A percentile compares a stretch with the other conserved stretches of the same genome.
Evolutionary conservation across 2,888 invertebrate genomes (phyloP).

Genomic region (Hipparchia semele): DNA sequence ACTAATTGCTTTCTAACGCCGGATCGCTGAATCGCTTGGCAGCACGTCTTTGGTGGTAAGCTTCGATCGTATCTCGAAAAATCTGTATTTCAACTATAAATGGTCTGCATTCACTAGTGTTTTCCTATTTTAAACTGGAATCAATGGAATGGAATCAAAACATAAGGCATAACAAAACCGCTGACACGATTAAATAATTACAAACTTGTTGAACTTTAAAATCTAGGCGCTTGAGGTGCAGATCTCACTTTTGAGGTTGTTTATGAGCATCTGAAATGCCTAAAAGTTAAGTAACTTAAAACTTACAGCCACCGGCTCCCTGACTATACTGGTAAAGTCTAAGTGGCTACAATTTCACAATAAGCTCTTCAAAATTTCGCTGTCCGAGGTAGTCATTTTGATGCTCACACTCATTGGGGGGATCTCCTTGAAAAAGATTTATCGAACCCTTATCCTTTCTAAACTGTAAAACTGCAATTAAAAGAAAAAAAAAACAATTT

Average conservation of each 20-base stretch:
- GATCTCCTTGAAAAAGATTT: conserved; percentile 72
- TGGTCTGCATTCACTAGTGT: no score
- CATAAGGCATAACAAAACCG: background rate
- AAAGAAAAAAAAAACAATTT: conserved; percentile 50
- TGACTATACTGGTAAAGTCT: background rate
- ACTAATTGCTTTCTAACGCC: no score
- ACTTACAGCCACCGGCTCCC: background rate
- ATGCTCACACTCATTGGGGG: conserved; percentile 48
- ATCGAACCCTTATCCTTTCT: conserved; percentile 77
- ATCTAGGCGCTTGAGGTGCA: no score
- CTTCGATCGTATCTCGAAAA: no score
- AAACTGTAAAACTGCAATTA: conserved; percentile 77
- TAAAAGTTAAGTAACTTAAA: background rate
- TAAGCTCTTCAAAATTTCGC: conserved; percentile 54
- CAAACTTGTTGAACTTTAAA: no score
- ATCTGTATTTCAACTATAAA: no score
- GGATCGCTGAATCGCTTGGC: no score
- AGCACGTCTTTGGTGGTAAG: no score
- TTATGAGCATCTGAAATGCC: background rate
- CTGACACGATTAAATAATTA: no score
- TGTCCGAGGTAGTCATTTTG: conserved; percentile 41
- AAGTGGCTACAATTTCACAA: conserved; percentile 44
- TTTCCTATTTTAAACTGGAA: background rate
- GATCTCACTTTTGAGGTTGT: background rate
- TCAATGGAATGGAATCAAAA: background rate